A percentile compares a stretch with the other conserved stretches of the same genome.
These are phyloP conservation scores for Sicus ferrugineus DNA, from an alignment of 2,888 invertebrate genomes.

Conservation along the genomic window DNA sequence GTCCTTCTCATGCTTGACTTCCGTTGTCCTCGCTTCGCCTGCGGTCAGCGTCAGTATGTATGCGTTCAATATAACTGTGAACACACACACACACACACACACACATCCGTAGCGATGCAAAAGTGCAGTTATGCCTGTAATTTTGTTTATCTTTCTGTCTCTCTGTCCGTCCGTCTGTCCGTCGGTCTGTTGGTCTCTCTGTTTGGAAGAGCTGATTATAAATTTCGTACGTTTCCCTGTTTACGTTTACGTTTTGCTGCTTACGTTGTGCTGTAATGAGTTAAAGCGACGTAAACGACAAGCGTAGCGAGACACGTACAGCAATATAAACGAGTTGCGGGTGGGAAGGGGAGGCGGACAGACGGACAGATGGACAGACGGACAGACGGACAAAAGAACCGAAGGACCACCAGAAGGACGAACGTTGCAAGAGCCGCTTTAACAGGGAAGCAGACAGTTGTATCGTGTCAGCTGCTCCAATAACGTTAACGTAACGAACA, in stretches of 20 bases:
- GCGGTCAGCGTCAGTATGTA: constrained; percentile 13
- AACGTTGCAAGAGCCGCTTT: background rate
- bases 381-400: background rate
- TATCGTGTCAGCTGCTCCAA: constrained; percentile 2
- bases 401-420: background rate
- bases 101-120: background rate
- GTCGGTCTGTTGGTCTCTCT: background rate
- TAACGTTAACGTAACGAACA: constrained; percentile 26
- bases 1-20: too few species aligned
- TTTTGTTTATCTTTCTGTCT: background rate
- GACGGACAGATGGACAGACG: background rate
- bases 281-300: background rate
- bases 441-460: background rate
- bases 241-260: too few species aligned
- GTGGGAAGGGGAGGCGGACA: too few species aligned
- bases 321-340: background rate
- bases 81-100: background rate
- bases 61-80: constrained; percentile 1
- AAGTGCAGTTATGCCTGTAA: background rate
- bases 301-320: background rate
- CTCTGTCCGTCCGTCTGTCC: background rate
- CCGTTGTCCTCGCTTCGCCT: background rate
- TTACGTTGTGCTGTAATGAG: constrained; percentile 1
- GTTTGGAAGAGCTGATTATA: constrained; percentile 7
- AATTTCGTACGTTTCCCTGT: constrained; percentile 10